Conservation (phyloP, 1,140 invertebrate species). For the Eufriesea mexicana region DNA sequence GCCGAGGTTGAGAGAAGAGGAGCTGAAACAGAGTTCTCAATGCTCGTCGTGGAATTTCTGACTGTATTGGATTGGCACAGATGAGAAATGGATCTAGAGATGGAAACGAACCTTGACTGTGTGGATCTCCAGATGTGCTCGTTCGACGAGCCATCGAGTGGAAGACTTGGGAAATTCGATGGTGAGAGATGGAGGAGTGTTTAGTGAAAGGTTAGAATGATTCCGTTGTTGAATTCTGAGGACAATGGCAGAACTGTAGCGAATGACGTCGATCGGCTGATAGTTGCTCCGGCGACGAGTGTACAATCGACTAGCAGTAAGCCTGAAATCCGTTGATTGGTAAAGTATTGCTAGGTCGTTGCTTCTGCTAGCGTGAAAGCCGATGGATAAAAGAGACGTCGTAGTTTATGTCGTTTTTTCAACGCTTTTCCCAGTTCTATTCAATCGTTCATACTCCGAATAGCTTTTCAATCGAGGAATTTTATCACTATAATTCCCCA, state of each 20-base stretch:
- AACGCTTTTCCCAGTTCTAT: neutral
- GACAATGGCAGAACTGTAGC: neutral
- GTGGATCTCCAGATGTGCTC: too few relatives aligned
- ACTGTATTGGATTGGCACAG: neutral
- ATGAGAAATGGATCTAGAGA: neutral
- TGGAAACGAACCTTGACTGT: too few relatives aligned
- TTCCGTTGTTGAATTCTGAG: neutral
- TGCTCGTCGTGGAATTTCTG: neutral
- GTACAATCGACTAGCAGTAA: constrained; percentile 41
- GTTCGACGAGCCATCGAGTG: neutral
- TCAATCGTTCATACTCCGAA: neutral
- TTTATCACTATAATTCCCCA: neutral
- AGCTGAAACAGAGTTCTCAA: neutral
- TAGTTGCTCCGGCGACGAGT: neutral
- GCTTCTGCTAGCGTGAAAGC: neutral
- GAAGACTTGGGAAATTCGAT: neutral
- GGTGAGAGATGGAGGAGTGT: neutral
- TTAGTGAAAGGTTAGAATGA: neutral
- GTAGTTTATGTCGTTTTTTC: neutral
- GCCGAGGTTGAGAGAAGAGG: neutral
- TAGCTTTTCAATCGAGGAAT: neutral
- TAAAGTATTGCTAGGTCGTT: constrained; percentile 29
- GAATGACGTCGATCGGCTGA: constrained; percentile 3
- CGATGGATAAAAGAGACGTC: neutral
- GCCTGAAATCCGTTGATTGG: constrained; percentile 20